Evolutionary conservation across 2,888 invertebrate genomes (phyloP).

Genomic region (Andrena hattorfiana): DNA sequence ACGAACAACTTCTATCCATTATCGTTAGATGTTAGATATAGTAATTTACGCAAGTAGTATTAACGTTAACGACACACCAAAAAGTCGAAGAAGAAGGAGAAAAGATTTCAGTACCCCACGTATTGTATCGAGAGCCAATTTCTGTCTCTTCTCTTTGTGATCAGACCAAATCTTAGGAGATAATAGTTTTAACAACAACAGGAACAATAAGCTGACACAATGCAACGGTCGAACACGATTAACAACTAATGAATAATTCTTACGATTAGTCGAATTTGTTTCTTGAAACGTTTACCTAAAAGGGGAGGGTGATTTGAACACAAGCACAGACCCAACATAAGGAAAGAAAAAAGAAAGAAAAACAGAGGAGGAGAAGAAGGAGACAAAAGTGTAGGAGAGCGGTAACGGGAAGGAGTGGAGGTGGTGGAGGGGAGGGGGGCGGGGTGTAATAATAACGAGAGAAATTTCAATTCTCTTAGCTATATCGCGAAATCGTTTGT

Average conservation of each 20-base stretch:
- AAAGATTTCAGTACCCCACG: constrained; percentile 2
- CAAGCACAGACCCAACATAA: constrained; percentile 37
- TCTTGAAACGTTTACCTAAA: constrained; percentile 32
- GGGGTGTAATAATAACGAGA: constrained; percentile 12
- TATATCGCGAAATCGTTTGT: constrained; percentile 49
- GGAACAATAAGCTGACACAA: constrained; percentile 65
- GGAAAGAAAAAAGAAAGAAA: neutral
- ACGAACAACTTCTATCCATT: constrained; percentile 41
- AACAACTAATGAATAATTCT: constrained; percentile 34
- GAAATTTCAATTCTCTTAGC: constrained; percentile 28
- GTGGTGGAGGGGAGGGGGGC: neutral
- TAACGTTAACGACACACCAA: constrained; percentile 31
- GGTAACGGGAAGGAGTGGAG: neutral
- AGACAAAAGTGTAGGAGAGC: neutral
- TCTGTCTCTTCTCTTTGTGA: constrained; percentile 58
- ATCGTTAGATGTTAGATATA: constrained; percentile 55
- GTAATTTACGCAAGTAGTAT: constrained; percentile 44
- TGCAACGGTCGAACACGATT: constrained; percentile 55
- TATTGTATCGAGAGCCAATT: constrained; percentile 41
- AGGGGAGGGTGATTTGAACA: neutral
- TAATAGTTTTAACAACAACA: constrained; percentile 56
- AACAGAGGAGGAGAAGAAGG: neutral
- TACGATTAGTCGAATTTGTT: constrained; percentile 33
- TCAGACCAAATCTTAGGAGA: constrained; percentile 63
- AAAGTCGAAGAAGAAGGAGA: constrained; percentile 28